phyloP scores from a whole-genome alignment of 2,113 vertebrate genomes.

The Hypocryptadius cinnamomeus region DNA sequence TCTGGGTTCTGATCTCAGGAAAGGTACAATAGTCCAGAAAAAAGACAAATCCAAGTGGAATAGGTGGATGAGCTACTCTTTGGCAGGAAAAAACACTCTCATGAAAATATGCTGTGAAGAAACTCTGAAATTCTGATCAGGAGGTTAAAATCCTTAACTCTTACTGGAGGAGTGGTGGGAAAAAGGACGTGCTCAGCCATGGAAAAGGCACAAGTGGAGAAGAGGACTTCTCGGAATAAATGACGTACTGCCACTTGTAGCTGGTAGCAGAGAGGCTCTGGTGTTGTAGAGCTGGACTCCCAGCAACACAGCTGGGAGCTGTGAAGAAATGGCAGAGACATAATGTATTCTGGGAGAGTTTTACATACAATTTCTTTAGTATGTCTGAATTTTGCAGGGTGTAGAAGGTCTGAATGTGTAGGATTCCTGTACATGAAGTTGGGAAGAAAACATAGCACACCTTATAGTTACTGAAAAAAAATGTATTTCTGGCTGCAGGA shows the following conservation, averaged over 20 bases:
- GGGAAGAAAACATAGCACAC: background rate
- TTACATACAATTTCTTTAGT: background rate
- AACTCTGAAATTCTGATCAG: background rate
- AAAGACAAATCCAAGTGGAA: background rate
- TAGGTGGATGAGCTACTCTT: background rate
- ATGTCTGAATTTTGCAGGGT: background rate
- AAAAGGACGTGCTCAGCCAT: background rate
- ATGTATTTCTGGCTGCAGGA: background rate
- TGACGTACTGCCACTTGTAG: rapidly evolving
- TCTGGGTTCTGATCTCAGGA: background rate
- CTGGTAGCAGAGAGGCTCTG: background rate
- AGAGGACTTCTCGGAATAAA: background rate
- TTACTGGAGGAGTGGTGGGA: background rate
- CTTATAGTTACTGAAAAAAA: background rate
- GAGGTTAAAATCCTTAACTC: background rate
- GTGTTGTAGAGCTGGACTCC: background rate
- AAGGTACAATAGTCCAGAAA: background rate
- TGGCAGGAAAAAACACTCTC: background rate
- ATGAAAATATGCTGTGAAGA: background rate
- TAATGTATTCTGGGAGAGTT: background rate
- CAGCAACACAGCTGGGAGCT: background rate
- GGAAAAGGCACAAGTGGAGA: background rate
- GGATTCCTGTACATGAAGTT: background rate
- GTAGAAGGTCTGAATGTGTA: background rate
- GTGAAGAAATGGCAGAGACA: background rate